Percentiles rank a stretch among this genome's conserved stretches.
These are phyloP conservation scores for Luperina testacea DNA, from an alignment of 2,888 invertebrate genomes.

Conservation along the genomic window DNA sequence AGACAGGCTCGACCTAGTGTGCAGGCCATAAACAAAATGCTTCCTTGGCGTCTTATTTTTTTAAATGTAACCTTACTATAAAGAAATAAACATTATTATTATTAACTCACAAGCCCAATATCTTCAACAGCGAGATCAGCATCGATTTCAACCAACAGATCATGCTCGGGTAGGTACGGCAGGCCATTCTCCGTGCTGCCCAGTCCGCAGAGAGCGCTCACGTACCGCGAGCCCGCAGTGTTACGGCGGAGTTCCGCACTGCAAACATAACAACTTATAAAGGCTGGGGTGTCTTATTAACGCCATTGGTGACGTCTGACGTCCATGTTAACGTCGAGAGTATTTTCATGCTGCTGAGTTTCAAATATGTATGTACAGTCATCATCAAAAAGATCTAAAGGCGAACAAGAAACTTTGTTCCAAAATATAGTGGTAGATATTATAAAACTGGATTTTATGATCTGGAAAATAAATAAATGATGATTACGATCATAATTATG, in stretches of 20 bases:
- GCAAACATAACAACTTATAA: not conserved
- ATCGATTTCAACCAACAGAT: conserved; percentile 95
- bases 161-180: conserved; percentile 95
- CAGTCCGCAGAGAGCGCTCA: conserved; percentile 95
- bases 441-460: no score
- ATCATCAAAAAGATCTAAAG: not conserved
- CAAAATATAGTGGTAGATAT: no score
- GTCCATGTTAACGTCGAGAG: not conserved
- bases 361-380: not conserved
- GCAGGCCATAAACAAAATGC: not conserved
- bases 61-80: not conserved
- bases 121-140: conserved; percentile 92
- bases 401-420: not conserved
- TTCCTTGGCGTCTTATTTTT: not conserved
- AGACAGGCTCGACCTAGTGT: not conserved
- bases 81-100: not conserved
- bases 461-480: no score
- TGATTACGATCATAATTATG: not conserved
- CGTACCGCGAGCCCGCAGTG: conserved; percentile 91
- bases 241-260: conserved; percentile 94
- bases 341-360: not conserved
- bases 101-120: conserved; percentile 89
- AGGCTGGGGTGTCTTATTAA: not conserved
- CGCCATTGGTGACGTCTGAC: not conserved
- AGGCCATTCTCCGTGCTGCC: conserved; percentile 91